phyloP scores from a whole-genome alignment of 2,113 vertebrate genomes.

The Rhea pennata region DNA sequence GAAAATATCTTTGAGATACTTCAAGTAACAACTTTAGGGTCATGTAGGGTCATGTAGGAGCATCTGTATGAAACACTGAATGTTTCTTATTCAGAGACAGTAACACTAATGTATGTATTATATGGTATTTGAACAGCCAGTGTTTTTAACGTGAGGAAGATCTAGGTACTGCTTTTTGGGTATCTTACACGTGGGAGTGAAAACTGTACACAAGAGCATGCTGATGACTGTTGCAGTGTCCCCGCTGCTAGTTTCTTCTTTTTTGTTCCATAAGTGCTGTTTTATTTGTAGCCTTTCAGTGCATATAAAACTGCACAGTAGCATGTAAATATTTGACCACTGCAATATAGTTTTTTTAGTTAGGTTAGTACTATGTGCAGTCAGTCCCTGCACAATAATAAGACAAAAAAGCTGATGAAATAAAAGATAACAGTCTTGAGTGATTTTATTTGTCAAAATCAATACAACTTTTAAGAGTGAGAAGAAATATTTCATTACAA shows the following conservation, averaged over 20 bases:
- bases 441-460: neutral
- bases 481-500: neutral
- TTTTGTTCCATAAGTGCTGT: neutral
- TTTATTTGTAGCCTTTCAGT: neutral
- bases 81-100: neutral
- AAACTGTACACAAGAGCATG: fast-evolving
- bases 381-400: neutral
- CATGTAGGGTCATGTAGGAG: too few relatives aligned
- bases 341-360: neutral
- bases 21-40: neutral
- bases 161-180: neutral
- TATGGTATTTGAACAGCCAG: neutral
- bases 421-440: neutral
- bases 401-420: neutral
- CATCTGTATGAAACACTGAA: neutral
- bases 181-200: neutral
- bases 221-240: neutral
- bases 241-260: neutral
- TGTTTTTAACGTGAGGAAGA: neutral
- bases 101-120: neutral
- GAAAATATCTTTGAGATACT: neutral
- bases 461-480: neutral
- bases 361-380: neutral
- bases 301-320: neutral
- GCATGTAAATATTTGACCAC: neutral